Evolutionary conservation across 2,113 vertebrate species (phyloP).

Genomic region (Apus apus): DNA sequence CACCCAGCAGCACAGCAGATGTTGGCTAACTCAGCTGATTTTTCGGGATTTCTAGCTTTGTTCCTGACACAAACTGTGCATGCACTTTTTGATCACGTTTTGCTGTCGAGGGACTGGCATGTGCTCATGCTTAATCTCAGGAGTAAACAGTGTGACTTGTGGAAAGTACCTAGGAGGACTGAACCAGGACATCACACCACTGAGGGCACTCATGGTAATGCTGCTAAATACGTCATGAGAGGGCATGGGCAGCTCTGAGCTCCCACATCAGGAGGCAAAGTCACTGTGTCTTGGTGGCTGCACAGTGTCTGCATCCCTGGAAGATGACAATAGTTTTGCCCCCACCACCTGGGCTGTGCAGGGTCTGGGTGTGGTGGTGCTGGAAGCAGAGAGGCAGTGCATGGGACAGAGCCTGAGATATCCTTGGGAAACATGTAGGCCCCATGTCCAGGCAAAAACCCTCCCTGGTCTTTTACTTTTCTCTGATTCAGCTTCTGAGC

Average conservation of each 20-base stretch:
- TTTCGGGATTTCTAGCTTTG: neutral
- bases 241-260: neutral
- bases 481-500: neutral
- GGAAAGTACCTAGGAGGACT: neutral
- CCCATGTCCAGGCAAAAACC: neutral
- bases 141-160: neutral
- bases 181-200: neutral
- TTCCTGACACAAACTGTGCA: neutral
- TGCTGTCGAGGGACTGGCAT: neutral
- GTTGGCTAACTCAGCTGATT: neutral
- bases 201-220: rapidly evolving
- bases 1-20: neutral
- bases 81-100: neutral
- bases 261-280: neutral
- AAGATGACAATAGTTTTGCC: neutral
- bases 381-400: neutral
- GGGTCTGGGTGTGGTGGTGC: neutral
- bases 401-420: neutral
- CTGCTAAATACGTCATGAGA: neutral
- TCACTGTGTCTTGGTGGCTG: neutral
- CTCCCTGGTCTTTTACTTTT: neutral
- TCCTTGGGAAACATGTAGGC: neutral
- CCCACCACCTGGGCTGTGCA: neutral
- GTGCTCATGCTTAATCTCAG: neutral
- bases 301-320: neutral